Evolutionary conservation across 1,140 invertebrate genomes (phyloP), one percentile per base, ranked within the genome.

Genomic region (Brachionus paranguensis): DNA sequence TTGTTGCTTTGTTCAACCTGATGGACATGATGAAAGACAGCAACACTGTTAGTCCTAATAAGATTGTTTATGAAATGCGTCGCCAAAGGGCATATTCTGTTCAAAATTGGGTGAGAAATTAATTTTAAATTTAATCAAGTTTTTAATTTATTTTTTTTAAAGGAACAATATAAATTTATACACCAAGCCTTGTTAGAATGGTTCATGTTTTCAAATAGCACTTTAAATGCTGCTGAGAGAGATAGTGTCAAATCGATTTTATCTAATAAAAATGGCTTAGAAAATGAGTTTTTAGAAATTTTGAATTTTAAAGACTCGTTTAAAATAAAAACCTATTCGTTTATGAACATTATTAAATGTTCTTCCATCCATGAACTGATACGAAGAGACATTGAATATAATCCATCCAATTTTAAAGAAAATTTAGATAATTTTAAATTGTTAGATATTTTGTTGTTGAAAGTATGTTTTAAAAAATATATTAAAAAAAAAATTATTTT

Each of bases 101-200:
- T 12, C 78, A 81, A 68, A 81, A 81, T 24, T 81, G 78, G 78
- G 78, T 81, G 24, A n/a, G 5, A 20, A 41, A 41, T 43, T 17
- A 41, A 41, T 17, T 43, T 72, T 33, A 14, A 12, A 37, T 43
- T 43, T 10, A 33, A 5, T 37, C 5, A 3, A 14, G 5, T 41
- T 68, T 37, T 10, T 6, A 33, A 17, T 68, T 41, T 0, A 47
- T 33, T 72, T 45, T 17, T n/a, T 72, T 24, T 45, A 72, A 27
- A 79, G 78, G 78, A 81, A 27, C 78, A 81, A 17, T 81, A 81
- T 37, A 81, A 81, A 68, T 81, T 81, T 27, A 81, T 81, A 17
- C 78, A 81, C n/a, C 53, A 81, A 24, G 43, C 78, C n/a, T 41
- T 81, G 17, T 24, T 81, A 12, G 78, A 81, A 43, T 81, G 78